phyloP scores from a whole-genome alignment of 92 coral and sea anemone genomes.

The Actinostola sp. region DNA sequence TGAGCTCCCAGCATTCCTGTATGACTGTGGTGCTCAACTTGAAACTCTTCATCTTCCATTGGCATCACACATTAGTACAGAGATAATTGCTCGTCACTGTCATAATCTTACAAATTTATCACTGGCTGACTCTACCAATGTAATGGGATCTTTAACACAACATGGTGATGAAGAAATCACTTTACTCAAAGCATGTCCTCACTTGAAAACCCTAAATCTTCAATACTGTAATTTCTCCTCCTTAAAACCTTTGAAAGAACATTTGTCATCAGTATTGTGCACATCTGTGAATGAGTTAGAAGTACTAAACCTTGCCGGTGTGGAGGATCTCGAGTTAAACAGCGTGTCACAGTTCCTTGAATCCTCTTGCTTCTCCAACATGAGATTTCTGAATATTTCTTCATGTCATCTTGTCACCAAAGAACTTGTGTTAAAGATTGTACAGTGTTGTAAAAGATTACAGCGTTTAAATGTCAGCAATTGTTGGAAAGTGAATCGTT shows the following conservation, averaged over 20 bases:
- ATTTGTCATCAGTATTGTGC: slow-evolving; percentile 47
- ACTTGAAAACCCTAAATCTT: slow-evolving; percentile 53
- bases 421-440: slow-evolving; percentile 33
- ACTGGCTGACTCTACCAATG: slow-evolving; percentile 55
- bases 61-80: slow-evolving; percentile 43
- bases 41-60: slow-evolving; percentile 47
- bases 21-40: slow-evolving; percentile 42
- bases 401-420: slow-evolving; percentile 49
- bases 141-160: slow-evolving; percentile 35
- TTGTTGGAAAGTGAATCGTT: slow-evolving; percentile 57
- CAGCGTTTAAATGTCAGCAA: slow-evolving; percentile 45
- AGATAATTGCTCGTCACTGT: slow-evolving; percentile 49
- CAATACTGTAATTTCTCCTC: slow-evolving; percentile 51
- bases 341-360: slow-evolving; percentile 30
- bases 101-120: slow-evolving; percentile 39
- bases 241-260: slow-evolving; percentile 45
- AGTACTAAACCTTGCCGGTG: slow-evolving; percentile 51
- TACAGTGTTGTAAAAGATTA: slow-evolving; percentile 45
- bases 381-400: slow-evolving; percentile 58
- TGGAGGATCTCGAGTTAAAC: slow-evolving; percentile 46
- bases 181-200: slow-evolving; percentile 59
- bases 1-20: slow-evolving; percentile 54
- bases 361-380: slow-evolving; percentile 21
- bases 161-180: slow-evolving; percentile 15
- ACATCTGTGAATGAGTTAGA: slow-evolving; percentile 26